Percentiles rank a stretch among this genome's conserved stretches.
Conservation (phyloP, 2,888 invertebrate species). For the Drosophila neotestacea region DNA sequence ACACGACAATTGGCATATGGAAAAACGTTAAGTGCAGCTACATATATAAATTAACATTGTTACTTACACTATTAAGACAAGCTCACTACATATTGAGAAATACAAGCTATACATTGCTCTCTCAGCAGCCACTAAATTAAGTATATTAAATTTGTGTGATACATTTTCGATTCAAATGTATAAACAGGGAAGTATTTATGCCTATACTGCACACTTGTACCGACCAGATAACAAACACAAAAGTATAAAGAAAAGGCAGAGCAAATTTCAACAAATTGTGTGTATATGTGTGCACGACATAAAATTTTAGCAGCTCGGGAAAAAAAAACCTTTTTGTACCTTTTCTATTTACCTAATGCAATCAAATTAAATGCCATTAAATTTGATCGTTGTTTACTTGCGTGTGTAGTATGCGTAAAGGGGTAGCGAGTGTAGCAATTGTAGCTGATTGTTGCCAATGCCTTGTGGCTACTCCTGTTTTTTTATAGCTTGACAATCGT, state of each 20-base stretch:
- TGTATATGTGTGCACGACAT: slow-evolving; percentile 30
- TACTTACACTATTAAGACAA: no score
- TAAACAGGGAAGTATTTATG: background rate
- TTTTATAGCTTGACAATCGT: slow-evolving; percentile 63
- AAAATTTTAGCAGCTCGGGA: slow-evolving; percentile 33
- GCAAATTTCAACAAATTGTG: slow-evolving; percentile 51
- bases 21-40: no score
- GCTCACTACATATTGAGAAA: no score
- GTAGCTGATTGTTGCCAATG: slow-evolving; percentile 38
- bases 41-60: no score
- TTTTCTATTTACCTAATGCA: slow-evolving; percentile 67
- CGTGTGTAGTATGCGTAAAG: slow-evolving; percentile 40
- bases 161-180: background rate
- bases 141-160: slow-evolving; percentile 11
- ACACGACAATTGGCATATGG: no score
- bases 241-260: slow-evolving; percentile 20
- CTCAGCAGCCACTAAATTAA: background rate
- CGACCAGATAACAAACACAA: background rate
- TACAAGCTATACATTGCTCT: no score
- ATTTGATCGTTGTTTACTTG: slow-evolving; percentile 58
- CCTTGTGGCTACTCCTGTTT: slow-evolving; percentile 36
- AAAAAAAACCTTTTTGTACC: slow-evolving; percentile 17
- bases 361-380: slow-evolving; percentile 76
- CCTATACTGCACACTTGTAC: background rate
- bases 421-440: slow-evolving; percentile 43